These are phyloP conservation scores for Stenodema calcarata DNA, from an alignment of 2,888 invertebrate species.

Conservation along the genomic window DNA sequence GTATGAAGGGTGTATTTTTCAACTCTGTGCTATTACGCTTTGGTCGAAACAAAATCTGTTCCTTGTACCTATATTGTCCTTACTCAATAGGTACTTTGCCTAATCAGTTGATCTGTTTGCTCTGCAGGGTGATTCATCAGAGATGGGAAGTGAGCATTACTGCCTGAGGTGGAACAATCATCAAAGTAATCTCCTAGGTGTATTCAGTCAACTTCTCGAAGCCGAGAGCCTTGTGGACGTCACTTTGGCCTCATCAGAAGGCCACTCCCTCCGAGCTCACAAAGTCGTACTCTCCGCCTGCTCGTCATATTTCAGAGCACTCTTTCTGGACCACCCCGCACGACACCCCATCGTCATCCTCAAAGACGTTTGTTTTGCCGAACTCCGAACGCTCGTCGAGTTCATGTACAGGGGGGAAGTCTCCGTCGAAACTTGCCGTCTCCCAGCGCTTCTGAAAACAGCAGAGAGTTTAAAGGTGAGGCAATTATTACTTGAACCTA, in stretches of 20 bases:
- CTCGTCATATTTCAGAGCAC: constrained; percentile 92
- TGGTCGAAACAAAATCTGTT: not conserved
- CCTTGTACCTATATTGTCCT: not conserved
- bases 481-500: not conserved
- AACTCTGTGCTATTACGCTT: too few relatives aligned
- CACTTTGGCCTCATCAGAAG: constrained; percentile 95
- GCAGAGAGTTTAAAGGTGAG: constrained; percentile 88
- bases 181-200: constrained; percentile 96
- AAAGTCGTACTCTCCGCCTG: constrained; percentile 95
- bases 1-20: too few relatives aligned
- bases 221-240: constrained; percentile 96
- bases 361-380: constrained; percentile 91
- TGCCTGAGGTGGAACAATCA: constrained; percentile 99
- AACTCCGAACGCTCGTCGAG: constrained; percentile 89
- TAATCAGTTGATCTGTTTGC: not conserved
- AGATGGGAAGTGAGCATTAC: constrained; percentile 98
- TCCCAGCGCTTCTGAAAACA: constrained; percentile 87
- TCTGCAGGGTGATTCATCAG: constrained; percentile 62
- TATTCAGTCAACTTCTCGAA: constrained; percentile 94
- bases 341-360: constrained; percentile 92
- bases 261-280: constrained; percentile 93
- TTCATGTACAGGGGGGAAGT: constrained; percentile 97
- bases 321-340: constrained; percentile 91
- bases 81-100: not conserved
- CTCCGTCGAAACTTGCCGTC: constrained; percentile 92